phyloP scores from a whole-genome alignment of 2,113 vertebrate species.

The Chrysemys picta region DNA sequence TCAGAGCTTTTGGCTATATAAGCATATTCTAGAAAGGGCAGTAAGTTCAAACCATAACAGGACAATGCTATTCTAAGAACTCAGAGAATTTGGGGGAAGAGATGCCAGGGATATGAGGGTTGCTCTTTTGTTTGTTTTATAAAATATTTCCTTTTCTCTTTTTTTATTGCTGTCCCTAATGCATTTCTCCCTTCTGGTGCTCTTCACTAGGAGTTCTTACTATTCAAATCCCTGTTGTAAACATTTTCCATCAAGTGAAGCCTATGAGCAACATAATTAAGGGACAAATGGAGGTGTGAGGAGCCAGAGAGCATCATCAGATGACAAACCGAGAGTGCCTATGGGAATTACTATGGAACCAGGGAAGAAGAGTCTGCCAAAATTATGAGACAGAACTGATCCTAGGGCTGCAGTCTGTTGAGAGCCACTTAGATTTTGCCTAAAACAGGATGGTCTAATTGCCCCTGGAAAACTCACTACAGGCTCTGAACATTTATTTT shows the following conservation, averaged over 20 bases:
- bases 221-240: not conserved
- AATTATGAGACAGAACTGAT: not conserved
- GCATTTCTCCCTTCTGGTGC: not conserved
- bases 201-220: not conserved
- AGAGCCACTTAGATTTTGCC: not conserved
- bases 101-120: not conserved
- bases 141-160: not conserved
- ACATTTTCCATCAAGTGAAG: not conserved
- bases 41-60: not conserved
- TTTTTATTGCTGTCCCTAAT: not conserved
- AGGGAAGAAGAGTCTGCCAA: not conserved
- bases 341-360: not conserved
- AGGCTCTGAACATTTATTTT: not conserved
- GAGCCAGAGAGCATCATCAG: not conserved
- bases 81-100: not conserved
- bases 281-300: not conserved
- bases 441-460: not conserved
- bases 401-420: not conserved
- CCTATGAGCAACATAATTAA: not conserved
- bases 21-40: not conserved
- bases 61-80: not conserved
- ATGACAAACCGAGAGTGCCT: not conserved
- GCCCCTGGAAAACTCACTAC: not conserved
- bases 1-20: not conserved
- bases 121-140: not conserved